phyloP scores from a whole-genome alignment of 2,888 invertebrate species.

The Pseudococcus longispinus region DNA sequence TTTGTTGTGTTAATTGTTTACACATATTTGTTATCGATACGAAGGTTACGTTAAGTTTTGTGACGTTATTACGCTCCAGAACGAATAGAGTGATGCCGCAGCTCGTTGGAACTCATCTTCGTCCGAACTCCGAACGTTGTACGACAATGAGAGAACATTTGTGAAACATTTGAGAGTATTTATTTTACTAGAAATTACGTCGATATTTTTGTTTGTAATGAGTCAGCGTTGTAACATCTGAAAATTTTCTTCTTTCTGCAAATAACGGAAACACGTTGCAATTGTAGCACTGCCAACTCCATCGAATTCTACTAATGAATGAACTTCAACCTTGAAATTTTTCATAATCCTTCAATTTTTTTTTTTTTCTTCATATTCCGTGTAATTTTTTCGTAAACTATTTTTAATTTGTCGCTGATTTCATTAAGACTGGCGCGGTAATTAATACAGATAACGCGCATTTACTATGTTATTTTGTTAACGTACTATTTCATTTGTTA shows the following conservation, averaged over 20 bases:
- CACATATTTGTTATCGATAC: background rate
- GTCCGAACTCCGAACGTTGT: background rate
- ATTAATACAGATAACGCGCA: background rate
- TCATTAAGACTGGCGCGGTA: background rate
- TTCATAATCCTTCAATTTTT: background rate
- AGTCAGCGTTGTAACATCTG: conserved; percentile 18
- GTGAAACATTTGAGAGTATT: background rate
- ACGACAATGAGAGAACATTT: background rate
- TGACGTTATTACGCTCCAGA: background rate
- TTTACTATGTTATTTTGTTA: background rate
- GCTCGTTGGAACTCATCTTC: background rate
- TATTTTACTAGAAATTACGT: conserved; percentile 7
- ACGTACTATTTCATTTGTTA: background rate
- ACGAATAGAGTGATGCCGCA: background rate
- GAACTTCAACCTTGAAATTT: conserved; percentile 33
- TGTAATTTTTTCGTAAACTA: conserved; percentile 18
- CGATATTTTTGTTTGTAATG: background rate
- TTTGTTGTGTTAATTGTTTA: conserved; percentile 12
- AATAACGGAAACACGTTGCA: conserved; percentile 41
- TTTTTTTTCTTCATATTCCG: background rate
- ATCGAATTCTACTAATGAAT: conserved; percentile 25
- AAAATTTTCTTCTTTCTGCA: conserved; percentile 23
- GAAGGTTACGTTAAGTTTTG: background rate
- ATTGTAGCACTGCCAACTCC: conserved; percentile 17
- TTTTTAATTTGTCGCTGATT: conserved; percentile 20